A percentile compares a stretch with the other conserved stretches of the same genome.
Evolutionary conservation across 2,113 vertebrate genomes (phyloP).

Genomic region (Blennius ocellaris): DNA sequence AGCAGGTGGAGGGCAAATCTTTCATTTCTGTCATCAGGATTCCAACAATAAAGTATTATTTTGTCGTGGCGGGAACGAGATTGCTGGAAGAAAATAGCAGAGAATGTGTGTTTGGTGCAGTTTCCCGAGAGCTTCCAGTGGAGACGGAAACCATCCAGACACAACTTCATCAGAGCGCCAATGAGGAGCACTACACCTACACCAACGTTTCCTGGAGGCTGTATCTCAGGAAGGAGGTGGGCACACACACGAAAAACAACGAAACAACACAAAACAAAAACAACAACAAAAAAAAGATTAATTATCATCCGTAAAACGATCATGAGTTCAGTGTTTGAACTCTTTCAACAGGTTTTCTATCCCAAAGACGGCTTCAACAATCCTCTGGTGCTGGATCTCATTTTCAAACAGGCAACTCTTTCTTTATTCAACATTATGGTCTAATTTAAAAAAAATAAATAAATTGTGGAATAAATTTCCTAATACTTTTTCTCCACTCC

Average conservation of each 20-base stretch:
- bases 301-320: not conserved
- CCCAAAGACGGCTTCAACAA: slow-evolving; percentile 93
- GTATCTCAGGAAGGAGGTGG: slow-evolving; percentile 95
- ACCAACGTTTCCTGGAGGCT: slow-evolving; percentile 92
- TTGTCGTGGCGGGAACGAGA: too few species aligned
- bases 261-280: not conserved
- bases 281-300: not conserved
- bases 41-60: too few species aligned
- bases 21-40: too few species aligned
- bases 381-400: slow-evolving; percentile 90
- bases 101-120: slow-evolving; percentile 27
- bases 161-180: slow-evolving; percentile 86
- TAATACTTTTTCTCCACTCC: slow-evolving; percentile 13
- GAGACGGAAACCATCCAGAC: slow-evolving; percentile 89
- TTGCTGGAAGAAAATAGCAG: not conserved
- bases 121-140: slow-evolving; percentile 87
- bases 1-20: too few species aligned
- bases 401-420: slow-evolving; percentile 92
- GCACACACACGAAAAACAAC: slow-evolving; percentile 6
- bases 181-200: slow-evolving; percentile 91
- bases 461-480: not conserved
- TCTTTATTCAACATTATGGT: not conserved
- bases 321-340: not conserved
- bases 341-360: slow-evolving; percentile 91
- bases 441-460: too few species aligned